Conservation (phyloP, 2,113 vertebrate genomes). For the Osmerus eperlanus region DNA sequence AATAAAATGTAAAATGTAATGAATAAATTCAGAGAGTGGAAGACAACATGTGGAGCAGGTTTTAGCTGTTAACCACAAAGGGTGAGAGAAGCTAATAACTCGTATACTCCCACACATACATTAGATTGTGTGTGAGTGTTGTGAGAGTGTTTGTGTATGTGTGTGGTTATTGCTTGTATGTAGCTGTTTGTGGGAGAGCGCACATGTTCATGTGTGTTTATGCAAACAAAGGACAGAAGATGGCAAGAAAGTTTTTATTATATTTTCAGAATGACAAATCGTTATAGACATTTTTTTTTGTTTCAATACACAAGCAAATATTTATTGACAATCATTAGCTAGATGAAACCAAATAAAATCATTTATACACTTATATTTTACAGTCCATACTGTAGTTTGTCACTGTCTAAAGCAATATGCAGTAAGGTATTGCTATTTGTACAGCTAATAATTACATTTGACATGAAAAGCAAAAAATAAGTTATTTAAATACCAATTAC, state of each 20-base stretch:
- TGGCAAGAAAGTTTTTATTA: slow-evolving; percentile 72
- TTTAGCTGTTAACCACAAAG: slow-evolving; percentile 7
- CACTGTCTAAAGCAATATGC: slow-evolving; percentile 84
- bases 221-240: slow-evolving; percentile 6
- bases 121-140: slow-evolving; percentile 2
- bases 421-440: slow-evolving; percentile 89
- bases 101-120: background rate
- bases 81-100: background rate
- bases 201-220: background rate
- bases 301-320: slow-evolving; percentile 89
- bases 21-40: slow-evolving; percentile 8
- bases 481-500: slow-evolving; percentile 99
- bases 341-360: slow-evolving; percentile 90
- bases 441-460: slow-evolving; percentile 98
- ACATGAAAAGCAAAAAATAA: slow-evolving; percentile 95
- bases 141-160: background rate
- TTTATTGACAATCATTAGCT: slow-evolving; percentile 88
- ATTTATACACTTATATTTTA: slow-evolving; percentile 94
- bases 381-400: slow-evolving; percentile 85
- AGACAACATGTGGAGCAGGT: background rate
- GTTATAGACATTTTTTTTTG: slow-evolving; percentile 88
- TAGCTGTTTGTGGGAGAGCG: background rate
- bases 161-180: background rate
- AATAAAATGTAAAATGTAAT: slow-evolving; percentile 23
- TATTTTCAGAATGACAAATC: slow-evolving; percentile 86